Conservation (phyloP, 37 sponge, comb jelly and placozoan species). For the Agelas oroides region DNA sequence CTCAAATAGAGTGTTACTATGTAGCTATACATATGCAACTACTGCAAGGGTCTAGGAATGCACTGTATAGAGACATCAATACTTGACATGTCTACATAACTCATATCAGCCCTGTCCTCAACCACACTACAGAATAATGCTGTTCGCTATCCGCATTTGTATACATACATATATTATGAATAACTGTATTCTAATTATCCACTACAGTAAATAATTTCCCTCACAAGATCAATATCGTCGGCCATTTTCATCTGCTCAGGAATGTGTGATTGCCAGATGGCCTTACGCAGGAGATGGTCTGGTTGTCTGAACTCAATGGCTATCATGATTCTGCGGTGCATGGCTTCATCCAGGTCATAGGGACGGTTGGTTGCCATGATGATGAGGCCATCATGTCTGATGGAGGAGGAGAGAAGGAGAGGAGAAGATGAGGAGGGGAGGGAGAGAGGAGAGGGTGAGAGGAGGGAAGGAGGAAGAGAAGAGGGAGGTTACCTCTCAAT, state of each 20-base stretch:
- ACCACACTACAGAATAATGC: too few species aligned
- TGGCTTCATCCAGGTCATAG: slow-evolving; percentile 90
- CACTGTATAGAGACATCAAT: too few species aligned
- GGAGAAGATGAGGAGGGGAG: too few species aligned
- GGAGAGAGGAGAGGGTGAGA: neutral
- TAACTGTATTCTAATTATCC: too few species aligned
- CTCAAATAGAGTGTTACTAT: too few species aligned
- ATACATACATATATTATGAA: too few species aligned
- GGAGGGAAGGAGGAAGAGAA: neutral
- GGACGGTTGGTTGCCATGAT: slow-evolving; percentile 91
- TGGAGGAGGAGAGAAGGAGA: too few species aligned
- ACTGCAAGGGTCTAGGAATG: too few species aligned
- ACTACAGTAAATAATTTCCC: neutral
- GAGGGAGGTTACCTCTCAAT: slow-evolving; percentile 65
- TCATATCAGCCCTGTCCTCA: too few species aligned
- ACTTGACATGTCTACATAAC: too few species aligned
- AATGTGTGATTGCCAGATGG: slow-evolving; percentile 86
- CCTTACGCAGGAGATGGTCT: slow-evolving; percentile 84
- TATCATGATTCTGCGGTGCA: slow-evolving; percentile 86
- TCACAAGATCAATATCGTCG: slow-evolving; percentile 75
- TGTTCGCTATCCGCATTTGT: too few species aligned
- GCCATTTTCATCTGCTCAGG: slow-evolving; percentile 76
- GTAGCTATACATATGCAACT: too few species aligned
- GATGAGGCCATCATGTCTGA: slow-evolving; percentile 89
- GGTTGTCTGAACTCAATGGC: slow-evolving; percentile 90